Conservation (phyloP, 1,140 invertebrate genomes). For the Cataglyphis hispanica region DNA sequence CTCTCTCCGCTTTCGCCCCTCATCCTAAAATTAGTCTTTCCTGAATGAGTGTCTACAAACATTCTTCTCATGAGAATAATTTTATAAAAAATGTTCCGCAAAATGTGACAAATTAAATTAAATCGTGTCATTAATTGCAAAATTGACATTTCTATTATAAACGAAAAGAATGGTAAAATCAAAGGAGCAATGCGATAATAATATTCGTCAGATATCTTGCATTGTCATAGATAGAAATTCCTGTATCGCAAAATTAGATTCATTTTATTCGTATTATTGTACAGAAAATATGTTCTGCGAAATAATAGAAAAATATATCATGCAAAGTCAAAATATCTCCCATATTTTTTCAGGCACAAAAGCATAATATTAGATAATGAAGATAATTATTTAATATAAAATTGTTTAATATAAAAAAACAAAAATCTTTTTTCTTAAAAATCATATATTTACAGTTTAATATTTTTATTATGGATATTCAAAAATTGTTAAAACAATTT, state of each 20-base stretch:
- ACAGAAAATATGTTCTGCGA: not conserved
- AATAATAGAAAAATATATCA: not conserved
- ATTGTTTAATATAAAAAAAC: no score
- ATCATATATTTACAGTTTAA: not conserved
- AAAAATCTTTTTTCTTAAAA: not conserved
- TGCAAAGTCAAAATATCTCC: not conserved
- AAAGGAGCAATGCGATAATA: not conserved
- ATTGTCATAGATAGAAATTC: not conserved
- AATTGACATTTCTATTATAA: not conserved
- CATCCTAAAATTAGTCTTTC: constrained; percentile 35
- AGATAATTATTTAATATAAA: not conserved
- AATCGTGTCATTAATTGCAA: constrained; percentile 8
- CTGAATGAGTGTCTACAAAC: constrained; percentile 25
- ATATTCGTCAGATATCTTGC: not conserved
- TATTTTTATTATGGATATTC: not conserved
- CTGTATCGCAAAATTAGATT: not conserved
- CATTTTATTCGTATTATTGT: not conserved
- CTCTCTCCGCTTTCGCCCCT: constrained; percentile 22
- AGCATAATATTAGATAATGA: not conserved
- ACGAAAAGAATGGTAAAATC: not conserved
- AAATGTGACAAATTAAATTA: constrained; percentile 27
- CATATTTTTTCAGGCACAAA: not conserved
- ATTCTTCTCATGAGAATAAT: not conserved
- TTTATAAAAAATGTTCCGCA: constrained; percentile 19
- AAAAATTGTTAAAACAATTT: constrained; percentile 8